Evolutionary conservation across 2,888 invertebrate species (phyloP).

Genomic region (Cerastis rubricosa): DNA sequence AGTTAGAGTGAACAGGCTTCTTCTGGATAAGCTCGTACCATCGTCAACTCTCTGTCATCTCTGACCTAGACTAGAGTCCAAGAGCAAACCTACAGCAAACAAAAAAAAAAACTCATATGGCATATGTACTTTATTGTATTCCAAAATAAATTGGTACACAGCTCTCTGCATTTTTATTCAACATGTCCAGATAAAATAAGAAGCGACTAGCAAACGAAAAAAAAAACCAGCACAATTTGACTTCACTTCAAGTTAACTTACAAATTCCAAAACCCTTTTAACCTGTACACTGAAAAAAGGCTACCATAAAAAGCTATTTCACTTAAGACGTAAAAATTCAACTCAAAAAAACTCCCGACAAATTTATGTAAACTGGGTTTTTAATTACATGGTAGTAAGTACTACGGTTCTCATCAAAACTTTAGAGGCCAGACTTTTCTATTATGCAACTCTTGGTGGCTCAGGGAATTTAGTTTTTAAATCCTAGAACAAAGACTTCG

Average conservation of each 20-base stretch:
- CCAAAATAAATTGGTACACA: neutral
- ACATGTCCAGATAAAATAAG: neutral
- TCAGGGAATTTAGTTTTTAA: conserved; percentile 75
- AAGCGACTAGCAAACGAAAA: neutral
- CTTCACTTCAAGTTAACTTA: neutral
- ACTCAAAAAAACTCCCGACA: conserved; percentile 44
- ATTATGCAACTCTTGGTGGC: conserved; percentile 72
- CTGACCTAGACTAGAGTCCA: too few species aligned
- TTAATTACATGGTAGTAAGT: conserved; percentile 65
- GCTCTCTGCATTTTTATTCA: neutral
- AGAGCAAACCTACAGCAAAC: too few species aligned
- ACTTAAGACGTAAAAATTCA: conserved; percentile 38
- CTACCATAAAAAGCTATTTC: conserved; percentile 38
- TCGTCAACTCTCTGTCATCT: too few species aligned
- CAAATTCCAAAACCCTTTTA: neutral
- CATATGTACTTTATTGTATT: neutral
- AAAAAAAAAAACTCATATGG: neutral
- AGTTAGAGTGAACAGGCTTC: too few species aligned
- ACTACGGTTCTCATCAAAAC: conserved; percentile 76
- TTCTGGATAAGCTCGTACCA: too few species aligned
- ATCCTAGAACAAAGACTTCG: conserved; percentile 73
- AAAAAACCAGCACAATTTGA: neutral
- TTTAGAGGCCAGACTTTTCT: conserved; percentile 70
- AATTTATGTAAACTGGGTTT: conserved; percentile 63
- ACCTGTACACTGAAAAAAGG: conserved; percentile 11